Base-by-base conservation (phyloP, 2,888 invertebrate genomes). In the Drosophila lacicola region DNA sequence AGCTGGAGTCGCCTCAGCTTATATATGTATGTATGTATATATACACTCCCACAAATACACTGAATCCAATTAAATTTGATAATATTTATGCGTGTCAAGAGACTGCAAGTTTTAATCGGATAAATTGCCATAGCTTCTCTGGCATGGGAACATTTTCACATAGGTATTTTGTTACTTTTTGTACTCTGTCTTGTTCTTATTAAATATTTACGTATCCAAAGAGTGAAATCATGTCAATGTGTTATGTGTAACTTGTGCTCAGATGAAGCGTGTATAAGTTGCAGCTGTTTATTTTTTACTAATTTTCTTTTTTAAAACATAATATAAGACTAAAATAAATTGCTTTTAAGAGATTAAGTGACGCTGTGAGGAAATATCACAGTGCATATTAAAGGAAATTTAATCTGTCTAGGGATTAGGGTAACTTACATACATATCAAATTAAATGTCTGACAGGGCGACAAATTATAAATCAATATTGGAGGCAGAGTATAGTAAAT, bases 41-140 rank as follows among this genome's bases (percentile, higher is more conserved):
- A 36, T 13, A 14, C 10, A 44, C 13, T n/a, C 4, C 4, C 11
- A 13, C 29, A 34, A 11, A 17, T 17, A 41, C 36, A 39, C 4
- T 42, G 37, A 51, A 39, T 5, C 8, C 36, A 74, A 74, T 70
- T 69, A 8, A 42, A 33, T 50, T 54, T 41, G 29, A 50, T 54
- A 39, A 44, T 41, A 39, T 42, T 45, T 34, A 17, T 39, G 39
- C 41, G 34, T 19, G 36, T 4, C 21, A 14, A 17, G 41, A 55
- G 10, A 41, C 19, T 34, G 17, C 4, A 9, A 17, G 10, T 11
- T 47, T 25, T 5, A 25, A 46, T 34, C n/a, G 17, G 10, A 19
- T 55, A 14, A n/a, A 21, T 11, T 41, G 65, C 11, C n/a, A 17
- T 4, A 6, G 19, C 1, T 14, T 13, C 11, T n/a, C 13, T 21